Percentiles rank a stretch among this genome's conserved stretches.
Conservation (phyloP, 2,113 vertebrate species). For the Genyomyrus donnyi region DNA sequence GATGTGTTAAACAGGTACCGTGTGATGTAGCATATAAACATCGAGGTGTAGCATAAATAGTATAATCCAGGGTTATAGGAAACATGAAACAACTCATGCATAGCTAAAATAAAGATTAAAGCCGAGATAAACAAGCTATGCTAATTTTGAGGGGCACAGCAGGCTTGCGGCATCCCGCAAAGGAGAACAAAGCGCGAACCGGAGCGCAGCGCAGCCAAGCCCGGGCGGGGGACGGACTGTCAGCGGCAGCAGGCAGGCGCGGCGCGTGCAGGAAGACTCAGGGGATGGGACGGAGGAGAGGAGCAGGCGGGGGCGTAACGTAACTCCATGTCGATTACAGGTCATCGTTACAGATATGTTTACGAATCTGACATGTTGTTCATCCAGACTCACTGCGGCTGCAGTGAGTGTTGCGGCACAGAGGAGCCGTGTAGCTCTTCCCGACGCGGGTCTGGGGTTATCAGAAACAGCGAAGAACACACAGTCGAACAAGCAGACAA, state of each 20-base stretch:
- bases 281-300: no score
- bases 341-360: not conserved
- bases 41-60: not conserved
- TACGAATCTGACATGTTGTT: not conserved
- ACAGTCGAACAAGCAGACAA: not conserved
- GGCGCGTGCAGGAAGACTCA: not conserved
- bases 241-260: not conserved
- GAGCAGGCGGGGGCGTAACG: not conserved
- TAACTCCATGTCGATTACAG: not conserved
- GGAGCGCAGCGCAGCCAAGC: not conserved
- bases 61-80: not conserved
- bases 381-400: not conserved
- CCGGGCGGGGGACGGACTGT: not conserved
- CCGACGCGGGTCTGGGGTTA: not conserved
- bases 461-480: not conserved
- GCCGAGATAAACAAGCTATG: not conserved
- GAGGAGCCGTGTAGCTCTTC: not conserved
- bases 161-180: not conserved
- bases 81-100: not conserved
- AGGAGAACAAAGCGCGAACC: not conserved
- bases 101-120: not conserved
- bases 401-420: not conserved
- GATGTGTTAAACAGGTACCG: not conserved
- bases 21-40: not conserved
- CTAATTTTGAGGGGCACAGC: not conserved